Conservation (phyloP, 2,113 vertebrate genomes). For the Zosterops pallidus region DNA sequence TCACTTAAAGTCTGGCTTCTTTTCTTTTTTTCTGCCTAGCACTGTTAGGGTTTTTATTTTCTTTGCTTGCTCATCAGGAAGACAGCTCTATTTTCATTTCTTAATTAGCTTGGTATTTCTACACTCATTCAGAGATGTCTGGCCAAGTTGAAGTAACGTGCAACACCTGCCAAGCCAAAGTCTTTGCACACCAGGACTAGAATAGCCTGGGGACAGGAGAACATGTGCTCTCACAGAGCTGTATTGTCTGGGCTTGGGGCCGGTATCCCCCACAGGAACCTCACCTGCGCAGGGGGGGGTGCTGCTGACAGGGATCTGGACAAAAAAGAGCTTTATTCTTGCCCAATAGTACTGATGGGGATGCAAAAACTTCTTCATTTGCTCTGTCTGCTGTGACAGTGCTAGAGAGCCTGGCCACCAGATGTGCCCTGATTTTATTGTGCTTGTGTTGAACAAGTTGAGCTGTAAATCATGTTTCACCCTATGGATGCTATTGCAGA, state of each 20-base stretch:
- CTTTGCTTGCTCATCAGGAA: not conserved
- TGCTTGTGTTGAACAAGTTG: not conserved
- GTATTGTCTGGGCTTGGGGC: not conserved
- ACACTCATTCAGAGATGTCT: not conserved
- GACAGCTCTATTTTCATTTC: not conserved
- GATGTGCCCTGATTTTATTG: not conserved
- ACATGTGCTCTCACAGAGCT: not conserved
- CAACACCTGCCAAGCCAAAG: not conserved
- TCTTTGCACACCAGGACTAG: not conserved
- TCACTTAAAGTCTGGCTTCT: not conserved
- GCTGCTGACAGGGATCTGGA: not conserved
- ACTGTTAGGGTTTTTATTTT: not conserved
- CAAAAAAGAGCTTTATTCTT: not conserved
- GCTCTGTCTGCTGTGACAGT: accelerated
- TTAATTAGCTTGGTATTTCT: not conserved
- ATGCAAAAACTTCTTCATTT: not conserved
- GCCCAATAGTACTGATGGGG: not conserved
- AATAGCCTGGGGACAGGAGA: not conserved
- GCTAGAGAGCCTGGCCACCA: not conserved
- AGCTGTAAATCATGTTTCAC: not conserved
- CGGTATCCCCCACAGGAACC: not conserved
- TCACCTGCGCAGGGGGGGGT: not conserved
- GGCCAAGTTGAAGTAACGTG: not conserved
- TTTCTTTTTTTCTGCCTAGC: not conserved
- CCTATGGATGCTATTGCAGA: not conserved